Conservation (phyloP, 2,113 vertebrate species). For the Thalassarche chlororhynchos region DNA sequence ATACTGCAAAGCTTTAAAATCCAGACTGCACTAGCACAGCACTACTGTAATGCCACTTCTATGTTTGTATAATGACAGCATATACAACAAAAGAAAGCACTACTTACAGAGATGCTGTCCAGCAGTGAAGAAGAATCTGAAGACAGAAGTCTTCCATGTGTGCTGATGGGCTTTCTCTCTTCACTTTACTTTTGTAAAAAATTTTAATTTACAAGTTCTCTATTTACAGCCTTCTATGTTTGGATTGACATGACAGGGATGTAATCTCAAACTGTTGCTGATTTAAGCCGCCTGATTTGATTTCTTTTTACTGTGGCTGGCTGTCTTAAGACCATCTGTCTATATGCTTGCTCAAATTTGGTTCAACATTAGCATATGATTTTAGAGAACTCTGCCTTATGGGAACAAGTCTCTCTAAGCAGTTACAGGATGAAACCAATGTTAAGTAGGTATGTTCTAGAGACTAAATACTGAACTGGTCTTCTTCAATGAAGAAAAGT, state of each 20-base stretch:
- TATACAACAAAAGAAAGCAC: not conserved
- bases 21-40: not conserved
- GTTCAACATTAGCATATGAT: not conserved
- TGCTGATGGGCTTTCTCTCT: not conserved
- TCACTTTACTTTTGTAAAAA: not conserved
- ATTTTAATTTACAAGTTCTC: not conserved
- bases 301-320: not conserved
- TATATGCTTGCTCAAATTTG: not conserved
- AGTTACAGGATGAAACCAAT: not conserved
- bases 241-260: not conserved
- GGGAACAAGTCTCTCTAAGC: not conserved
- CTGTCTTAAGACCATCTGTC: not conserved
- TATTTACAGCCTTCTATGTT: not conserved
- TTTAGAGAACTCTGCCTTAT: not conserved
- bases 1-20: not conserved
- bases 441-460: not conserved
- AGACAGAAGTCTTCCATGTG: not conserved
- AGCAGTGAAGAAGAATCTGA: not conserved
- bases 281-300: not conserved
- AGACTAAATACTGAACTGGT: not conserved
- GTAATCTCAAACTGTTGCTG: not conserved
- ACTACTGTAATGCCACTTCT: not conserved
- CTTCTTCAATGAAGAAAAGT: not conserved
- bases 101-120: constrained; percentile 59
- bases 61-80: not conserved